Evolutionary conservation across 2,888 invertebrate genomes (phyloP).

Genomic region (Chrysina gloriosa): DNA sequence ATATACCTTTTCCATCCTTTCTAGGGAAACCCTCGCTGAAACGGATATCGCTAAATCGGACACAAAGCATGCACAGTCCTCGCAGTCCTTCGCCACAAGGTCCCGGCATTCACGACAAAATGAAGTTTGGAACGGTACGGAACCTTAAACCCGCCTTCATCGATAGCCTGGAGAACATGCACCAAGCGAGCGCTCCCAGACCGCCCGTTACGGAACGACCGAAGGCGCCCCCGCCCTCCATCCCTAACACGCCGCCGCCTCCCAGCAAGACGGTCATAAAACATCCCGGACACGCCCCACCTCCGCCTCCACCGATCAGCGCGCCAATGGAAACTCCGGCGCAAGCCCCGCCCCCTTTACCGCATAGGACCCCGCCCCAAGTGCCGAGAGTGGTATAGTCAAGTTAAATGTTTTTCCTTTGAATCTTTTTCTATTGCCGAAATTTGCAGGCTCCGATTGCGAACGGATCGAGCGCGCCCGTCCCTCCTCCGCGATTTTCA

Average conservation of each 20-base stretch:
- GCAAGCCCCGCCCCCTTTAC: slow-evolving; percentile 54
- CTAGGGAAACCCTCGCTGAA: slow-evolving; percentile 65
- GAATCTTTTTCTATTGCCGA: no score
- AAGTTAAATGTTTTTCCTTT: slow-evolving; percentile 46
- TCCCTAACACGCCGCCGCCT: slow-evolving; percentile 65
- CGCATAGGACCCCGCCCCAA: slow-evolving; percentile 56
- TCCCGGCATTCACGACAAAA: slow-evolving; percentile 55
- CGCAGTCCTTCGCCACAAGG: slow-evolving; percentile 74
- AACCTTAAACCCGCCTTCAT: slow-evolving; percentile 68
- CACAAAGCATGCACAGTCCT: slow-evolving; percentile 87
- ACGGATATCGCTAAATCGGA: slow-evolving; percentile 70
- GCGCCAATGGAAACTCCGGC: slow-evolving; percentile 45
- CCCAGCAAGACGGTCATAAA: slow-evolving; percentile 55
- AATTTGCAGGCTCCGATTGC: slow-evolving; percentile 24
- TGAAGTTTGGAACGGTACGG: slow-evolving; percentile 63
- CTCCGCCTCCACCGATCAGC: slow-evolving; percentile 51
- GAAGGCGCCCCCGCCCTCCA: slow-evolving; percentile 62
- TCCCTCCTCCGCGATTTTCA: slow-evolving; percentile 73
- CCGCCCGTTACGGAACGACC: slow-evolving; percentile 58
- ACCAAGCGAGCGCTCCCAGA: slow-evolving; percentile 52
- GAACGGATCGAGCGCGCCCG: slow-evolving; percentile 56
- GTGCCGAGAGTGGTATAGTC: slow-evolving; percentile 58
- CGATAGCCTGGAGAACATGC: slow-evolving; percentile 55
- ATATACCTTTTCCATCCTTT: slow-evolving; percentile 32
- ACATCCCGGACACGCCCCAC: slow-evolving; percentile 55